Conservation (phyloP, 2,113 vertebrate genomes). For the Bolborhynchus lineola region DNA sequence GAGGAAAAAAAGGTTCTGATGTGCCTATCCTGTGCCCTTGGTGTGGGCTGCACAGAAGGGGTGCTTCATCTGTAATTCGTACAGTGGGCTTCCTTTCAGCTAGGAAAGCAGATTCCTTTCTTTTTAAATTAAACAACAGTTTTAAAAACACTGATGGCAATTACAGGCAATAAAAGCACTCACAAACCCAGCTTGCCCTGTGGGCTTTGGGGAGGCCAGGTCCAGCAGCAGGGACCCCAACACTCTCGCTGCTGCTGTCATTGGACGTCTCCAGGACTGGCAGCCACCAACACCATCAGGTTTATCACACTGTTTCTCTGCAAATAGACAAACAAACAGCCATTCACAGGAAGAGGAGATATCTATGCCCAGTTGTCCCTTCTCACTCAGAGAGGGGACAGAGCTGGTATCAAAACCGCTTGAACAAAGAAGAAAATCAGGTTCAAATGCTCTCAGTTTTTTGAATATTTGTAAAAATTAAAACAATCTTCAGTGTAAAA, state of each 20-base stretch:
- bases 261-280: neutral
- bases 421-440: neutral
- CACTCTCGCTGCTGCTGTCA: fast-evolving
- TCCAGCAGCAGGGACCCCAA: neutral
- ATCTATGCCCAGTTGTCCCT: neutral
- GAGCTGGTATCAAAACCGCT: neutral
- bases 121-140: neutral
- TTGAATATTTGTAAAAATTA: neutral
- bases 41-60: fast-evolving
- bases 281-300: fast-evolving
- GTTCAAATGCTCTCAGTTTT: neutral
- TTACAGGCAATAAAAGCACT: neutral
- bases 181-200: neutral
- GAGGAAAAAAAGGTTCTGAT: neutral
- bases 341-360: fast-evolving
- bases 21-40: neutral
- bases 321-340: neutral
- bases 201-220: neutral
- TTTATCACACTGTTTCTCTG: neutral
- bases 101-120: neutral
- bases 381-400: neutral
- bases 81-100: neutral
- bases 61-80: neutral
- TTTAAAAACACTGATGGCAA: neutral
- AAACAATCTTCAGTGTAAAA: neutral